A percentile compares a stretch with the other conserved stretches of the same genome.
Conservation (phyloP, 2,113 vertebrate genomes). For the Scolopax mira region DNA sequence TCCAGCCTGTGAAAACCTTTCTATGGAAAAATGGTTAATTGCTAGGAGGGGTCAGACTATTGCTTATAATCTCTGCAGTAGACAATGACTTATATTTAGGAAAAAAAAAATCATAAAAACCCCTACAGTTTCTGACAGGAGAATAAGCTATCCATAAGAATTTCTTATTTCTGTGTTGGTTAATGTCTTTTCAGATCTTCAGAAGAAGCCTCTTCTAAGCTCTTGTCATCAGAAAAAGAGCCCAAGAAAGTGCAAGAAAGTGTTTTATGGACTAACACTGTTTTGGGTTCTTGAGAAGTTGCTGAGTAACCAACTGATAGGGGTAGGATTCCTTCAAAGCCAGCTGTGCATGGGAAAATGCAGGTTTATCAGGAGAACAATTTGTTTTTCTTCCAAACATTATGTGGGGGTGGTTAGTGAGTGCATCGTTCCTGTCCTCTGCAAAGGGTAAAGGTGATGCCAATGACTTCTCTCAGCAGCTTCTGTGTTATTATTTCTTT, state of each 20-base stretch:
- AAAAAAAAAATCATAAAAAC: neutral
- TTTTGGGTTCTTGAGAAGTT: neutral
- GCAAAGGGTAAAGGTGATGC: neutral
- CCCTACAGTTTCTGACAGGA: neutral
- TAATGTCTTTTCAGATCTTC: neutral
- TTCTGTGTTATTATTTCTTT: neutral
- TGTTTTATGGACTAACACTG: neutral
- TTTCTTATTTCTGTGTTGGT: neutral
- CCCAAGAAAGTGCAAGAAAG: neutral
- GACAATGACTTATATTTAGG: neutral
- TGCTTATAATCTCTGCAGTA: neutral
- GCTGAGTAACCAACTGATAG: neutral
- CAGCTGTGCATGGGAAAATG: neutral
- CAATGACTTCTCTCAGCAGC: neutral
- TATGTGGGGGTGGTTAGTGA: rapidly evolving
- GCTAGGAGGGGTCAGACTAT: neutral
- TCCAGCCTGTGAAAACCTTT: neutral
- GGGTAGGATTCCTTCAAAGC: neutral
- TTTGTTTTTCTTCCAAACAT: neutral
- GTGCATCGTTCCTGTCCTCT: neutral
- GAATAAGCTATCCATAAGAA: neutral
- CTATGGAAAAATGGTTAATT: neutral
- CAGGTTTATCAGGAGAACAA: neutral
- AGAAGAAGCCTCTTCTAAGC: neutral
- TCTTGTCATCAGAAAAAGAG: neutral